Evolutionary conservation across 2,797 vertebrate species (phyloP), one percentile per base, ranked within the genome.

Genomic region (Pelochelys cantorii): DNA sequence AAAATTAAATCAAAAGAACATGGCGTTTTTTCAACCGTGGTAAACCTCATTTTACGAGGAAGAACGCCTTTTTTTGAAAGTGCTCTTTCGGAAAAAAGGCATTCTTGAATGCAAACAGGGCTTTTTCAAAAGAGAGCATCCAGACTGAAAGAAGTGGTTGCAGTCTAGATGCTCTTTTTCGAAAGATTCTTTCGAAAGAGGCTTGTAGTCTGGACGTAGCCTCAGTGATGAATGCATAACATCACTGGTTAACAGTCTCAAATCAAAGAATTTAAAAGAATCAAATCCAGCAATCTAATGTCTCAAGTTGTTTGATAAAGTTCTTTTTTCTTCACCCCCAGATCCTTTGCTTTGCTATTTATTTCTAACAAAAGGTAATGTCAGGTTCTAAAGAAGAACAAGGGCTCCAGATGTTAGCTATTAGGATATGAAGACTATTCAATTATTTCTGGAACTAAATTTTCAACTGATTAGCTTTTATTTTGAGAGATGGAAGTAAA

Each of bases 261-360:
- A 48, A 7, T 48, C 42, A 52, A 77, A 77, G 5, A 77, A 77
- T 52, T 14, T 75, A 88, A 85, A 81, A 54, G 4, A 48, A 84
- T 31, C 3, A 42, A 1, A 12, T 42, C 54, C 54, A 48, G 60
- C 60, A 79, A 62, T 42, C 9, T 74, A 56, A 13, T 68, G 31
- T n/a, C 12, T 79, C 12, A 25, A 79, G 37, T 0, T 42, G 23
- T 11, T 48, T 6, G 17, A 80, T 31, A 15, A 52, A 5, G 37
- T 52, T 52, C 1, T 34, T n/a, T 15, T 34, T 13, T 1, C 0
- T 0, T 3, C 22, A 25, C 3, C 2, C 2, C 59, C 27, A 4
- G 7, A 56, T 8, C n/a, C 11, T 31, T 23, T 80, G 31, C 25
- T 89, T 85, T 83, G n/a, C 25, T 56, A 79, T 84, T 88, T 56